A percentile compares a stretch with the other conserved stretches of the same genome.
Conservation (phyloP, 2,797 vertebrate species). For the Lacerta viridis region DNA sequence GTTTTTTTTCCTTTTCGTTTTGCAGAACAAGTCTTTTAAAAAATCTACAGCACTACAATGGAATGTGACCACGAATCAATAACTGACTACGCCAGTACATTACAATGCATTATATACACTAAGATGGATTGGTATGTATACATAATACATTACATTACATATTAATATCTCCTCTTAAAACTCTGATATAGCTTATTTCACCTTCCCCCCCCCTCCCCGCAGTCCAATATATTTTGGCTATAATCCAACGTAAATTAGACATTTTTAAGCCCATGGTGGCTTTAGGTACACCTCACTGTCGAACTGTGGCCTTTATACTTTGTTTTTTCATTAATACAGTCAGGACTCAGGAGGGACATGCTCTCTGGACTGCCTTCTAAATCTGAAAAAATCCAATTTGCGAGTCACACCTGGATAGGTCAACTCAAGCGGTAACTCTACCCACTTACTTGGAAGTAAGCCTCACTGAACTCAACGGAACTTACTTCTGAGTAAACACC, state of each 20-base stretch:
- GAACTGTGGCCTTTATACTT: not conserved
- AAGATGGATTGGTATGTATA: slow-evolving; percentile 47
- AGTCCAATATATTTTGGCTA: slow-evolving; percentile 43
- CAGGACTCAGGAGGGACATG: slow-evolving; percentile 39
- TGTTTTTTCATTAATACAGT: slow-evolving; percentile 39
- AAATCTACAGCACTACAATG: slow-evolving; percentile 57
- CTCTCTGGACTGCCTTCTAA: slow-evolving; percentile 38
- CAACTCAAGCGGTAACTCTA: slow-evolving; percentile 1
- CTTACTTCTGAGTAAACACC: not conserved
- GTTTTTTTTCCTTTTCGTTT: slow-evolving; percentile 44
- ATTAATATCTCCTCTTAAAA: slow-evolving; percentile 66
- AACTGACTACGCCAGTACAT: slow-evolving; percentile 58
- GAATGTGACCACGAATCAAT: slow-evolving; percentile 67
- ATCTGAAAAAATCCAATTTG: slow-evolving; percentile 56
- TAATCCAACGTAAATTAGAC: slow-evolving; percentile 18
- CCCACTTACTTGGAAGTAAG: slow-evolving; percentile 20
- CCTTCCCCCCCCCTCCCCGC: slow-evolving; percentile 35
- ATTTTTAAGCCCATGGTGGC: not conserved
- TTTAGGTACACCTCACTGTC: not conserved
- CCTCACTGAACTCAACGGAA: not conserved
- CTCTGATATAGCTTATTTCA: slow-evolving; percentile 52
- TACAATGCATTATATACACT: slow-evolving; percentile 70
- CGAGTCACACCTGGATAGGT: slow-evolving; percentile 35
- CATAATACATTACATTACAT: slow-evolving; percentile 66
- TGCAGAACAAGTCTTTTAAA: slow-evolving; percentile 32